Conservation (phyloP, 2,113 vertebrate genomes). For the Gambusia affinis region DNA sequence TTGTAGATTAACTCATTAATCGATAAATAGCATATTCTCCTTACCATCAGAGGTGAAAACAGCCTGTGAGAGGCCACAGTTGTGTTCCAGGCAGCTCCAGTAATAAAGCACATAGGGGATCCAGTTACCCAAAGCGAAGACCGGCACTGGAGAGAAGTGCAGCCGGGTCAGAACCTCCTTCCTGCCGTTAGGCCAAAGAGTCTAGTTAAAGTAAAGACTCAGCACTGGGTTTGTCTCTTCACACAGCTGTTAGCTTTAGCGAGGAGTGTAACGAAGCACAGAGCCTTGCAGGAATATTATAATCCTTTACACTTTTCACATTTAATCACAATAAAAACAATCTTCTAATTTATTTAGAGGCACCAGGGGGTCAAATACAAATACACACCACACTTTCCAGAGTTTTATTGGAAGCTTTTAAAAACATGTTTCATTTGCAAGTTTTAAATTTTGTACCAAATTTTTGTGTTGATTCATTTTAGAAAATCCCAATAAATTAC, state of each 20-base stretch:
- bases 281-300: background rate
- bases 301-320: too few species aligned
- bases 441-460: too few species aligned
- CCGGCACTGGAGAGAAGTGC: slow-evolving; percentile 78
- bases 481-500: too few species aligned
- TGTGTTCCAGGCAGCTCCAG: slow-evolving; percentile 73
- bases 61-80: slow-evolving; percentile 76
- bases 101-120: slow-evolving; percentile 78
- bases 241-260: background rate
- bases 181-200: slow-evolving; percentile 9
- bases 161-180: slow-evolving; percentile 78
- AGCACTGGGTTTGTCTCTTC: background rate
- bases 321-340: too few species aligned
- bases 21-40: background rate
- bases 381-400: too few species aligned
- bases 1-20: too few species aligned
- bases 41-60: slow-evolving; percentile 78
- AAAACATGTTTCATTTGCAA: too few species aligned
- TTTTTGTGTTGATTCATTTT: too few species aligned
- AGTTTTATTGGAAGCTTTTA: too few species aligned
- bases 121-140: slow-evolving; percentile 81
- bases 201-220: background rate
- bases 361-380: too few species aligned
- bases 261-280: background rate
- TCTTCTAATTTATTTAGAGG: too few species aligned